phyloP scores from a whole-genome alignment of 2,113 vertebrate species.

The Corythaixoides concolor region DNA sequence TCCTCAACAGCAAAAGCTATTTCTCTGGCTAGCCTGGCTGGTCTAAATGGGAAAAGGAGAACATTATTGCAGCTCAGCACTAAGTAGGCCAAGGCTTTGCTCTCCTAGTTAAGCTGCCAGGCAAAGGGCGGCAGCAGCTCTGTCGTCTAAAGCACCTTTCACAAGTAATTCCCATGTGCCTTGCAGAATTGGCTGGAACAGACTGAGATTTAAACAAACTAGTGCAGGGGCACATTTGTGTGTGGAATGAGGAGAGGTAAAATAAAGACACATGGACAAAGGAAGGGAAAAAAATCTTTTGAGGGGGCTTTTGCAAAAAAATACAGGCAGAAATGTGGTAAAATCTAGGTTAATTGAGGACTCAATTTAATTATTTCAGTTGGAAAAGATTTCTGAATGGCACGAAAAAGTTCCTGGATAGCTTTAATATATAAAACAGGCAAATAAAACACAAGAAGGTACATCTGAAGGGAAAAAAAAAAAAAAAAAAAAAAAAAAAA shows the following conservation, averaged over 20 bases:
- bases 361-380: neutral
- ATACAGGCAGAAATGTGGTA: neutral
- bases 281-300: neutral
- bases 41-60: neutral
- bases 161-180: neutral
- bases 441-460: neutral
- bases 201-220: neutral
- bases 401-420: neutral
- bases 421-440: neutral
- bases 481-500: no score
- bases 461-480: no score
- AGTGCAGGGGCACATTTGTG: neutral
- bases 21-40: neutral
- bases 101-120: neutral
- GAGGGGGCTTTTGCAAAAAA: neutral
- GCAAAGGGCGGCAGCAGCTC: conserved; percentile 5
- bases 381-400: neutral
- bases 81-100: neutral
- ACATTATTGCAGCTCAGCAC: neutral
- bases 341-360: neutral
- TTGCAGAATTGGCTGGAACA: neutral
- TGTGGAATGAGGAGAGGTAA: neutral
- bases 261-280: neutral
- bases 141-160: neutral
- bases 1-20: neutral